phyloP scores from a whole-genome alignment of 64 coral and sea anemone species.

The Stichodactyla mertensii region DNA sequence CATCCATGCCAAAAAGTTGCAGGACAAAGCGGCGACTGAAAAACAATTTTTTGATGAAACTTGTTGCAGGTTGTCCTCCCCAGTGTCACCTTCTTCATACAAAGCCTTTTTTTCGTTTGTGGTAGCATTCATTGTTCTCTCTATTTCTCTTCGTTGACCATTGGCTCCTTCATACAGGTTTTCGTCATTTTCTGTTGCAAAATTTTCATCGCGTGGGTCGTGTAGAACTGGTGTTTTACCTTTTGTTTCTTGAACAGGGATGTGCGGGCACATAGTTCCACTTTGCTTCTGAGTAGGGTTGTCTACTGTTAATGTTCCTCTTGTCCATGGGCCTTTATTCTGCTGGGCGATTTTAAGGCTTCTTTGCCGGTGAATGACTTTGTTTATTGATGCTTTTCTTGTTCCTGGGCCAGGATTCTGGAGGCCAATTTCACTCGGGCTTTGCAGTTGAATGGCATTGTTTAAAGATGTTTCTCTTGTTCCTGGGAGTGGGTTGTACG shows the following conservation, averaged over 20 bases:
- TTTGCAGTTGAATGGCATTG: not conserved
- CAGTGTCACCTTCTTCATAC: no score
- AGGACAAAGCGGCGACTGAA: not conserved
- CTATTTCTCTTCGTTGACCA: not conserved
- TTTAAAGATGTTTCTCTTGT: not conserved
- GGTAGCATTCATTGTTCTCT: not conserved
- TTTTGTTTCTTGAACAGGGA: not conserved
- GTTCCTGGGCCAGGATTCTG: not conserved
- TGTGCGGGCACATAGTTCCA: not conserved
- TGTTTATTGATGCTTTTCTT: not conserved
- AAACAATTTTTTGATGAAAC: not conserved
- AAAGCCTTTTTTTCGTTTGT: not conserved
- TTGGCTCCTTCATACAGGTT: not conserved
- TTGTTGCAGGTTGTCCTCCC: not conserved
- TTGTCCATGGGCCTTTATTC: not conserved
- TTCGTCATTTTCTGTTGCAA: not conserved
- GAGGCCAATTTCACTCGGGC: not conserved
- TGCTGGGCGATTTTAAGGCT: not conserved
- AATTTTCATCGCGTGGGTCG: not conserved
- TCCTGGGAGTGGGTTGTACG: not conserved
- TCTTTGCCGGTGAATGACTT: not conserved
- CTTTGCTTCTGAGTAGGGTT: not conserved
- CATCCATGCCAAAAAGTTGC: not conserved
- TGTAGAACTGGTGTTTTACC: not conserved
- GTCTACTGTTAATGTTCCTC: not conserved